A percentile compares a stretch with the other conserved stretches of the same genome.
Conservation (phyloP, 37 sponge, comb jelly and placozoan species). For the Petrosia ficiformis region DNA sequence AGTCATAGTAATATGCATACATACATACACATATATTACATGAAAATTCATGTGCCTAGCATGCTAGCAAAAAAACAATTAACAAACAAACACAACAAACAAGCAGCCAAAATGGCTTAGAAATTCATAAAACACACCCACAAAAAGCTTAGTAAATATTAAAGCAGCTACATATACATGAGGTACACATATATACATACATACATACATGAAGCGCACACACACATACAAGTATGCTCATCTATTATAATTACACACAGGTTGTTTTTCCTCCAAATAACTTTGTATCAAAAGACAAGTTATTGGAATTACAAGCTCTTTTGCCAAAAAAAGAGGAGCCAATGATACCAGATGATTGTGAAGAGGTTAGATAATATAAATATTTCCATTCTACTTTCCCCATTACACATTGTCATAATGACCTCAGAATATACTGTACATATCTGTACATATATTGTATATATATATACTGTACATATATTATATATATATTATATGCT, state of each 20-base stretch:
- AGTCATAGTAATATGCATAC: constrained; percentile 15
- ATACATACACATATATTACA: neutral
- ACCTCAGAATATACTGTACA: too few species aligned
- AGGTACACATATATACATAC: neutral
- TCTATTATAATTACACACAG: too few species aligned
- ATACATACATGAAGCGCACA: neutral
- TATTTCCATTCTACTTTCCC: neutral
- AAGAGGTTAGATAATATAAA: constrained; percentile 7
- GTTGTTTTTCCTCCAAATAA: constrained; percentile 78
- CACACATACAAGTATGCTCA: neutral
- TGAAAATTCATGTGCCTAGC: neutral
- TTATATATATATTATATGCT: neutral
- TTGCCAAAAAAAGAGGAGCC: constrained; percentile 43
- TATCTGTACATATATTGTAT: too few species aligned
- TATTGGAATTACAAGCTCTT: constrained; percentile 60
- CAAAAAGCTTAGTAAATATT: too few species aligned
- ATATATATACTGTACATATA: too few species aligned
- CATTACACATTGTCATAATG: too few species aligned
- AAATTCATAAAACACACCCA: too few species aligned
- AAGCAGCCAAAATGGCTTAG: too few species aligned
- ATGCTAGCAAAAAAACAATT: too few species aligned
- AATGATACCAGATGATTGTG: constrained; percentile 31
- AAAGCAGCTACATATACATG: too few species aligned
- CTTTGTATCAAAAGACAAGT: constrained; percentile 39
- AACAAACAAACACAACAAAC: too few species aligned